Evolutionary conservation across 1,140 invertebrate species (phyloP), one percentile per base, ranked within the genome.

Genomic region (Notospermus geniculatus): DNA sequence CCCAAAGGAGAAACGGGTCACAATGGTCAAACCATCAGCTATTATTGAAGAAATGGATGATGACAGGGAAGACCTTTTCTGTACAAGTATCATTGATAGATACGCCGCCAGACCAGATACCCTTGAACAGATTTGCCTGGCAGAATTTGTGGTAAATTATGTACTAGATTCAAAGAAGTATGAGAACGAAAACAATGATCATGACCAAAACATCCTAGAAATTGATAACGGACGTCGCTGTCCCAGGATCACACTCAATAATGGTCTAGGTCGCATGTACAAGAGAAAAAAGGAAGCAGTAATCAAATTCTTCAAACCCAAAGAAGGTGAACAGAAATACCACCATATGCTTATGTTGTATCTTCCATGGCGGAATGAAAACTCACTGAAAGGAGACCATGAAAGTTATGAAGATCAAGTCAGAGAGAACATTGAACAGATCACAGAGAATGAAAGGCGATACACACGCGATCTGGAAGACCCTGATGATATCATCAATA

Each of bases 251-350:
- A 50, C 46, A 5, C 25, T 27, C 5, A 50, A 50, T 7, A 9
- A n/a, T n/a, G 25, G 46, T 5, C n/a, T 50, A 50, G n/a, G 46
- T 50, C 19, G 46, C n/a, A 50, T 50, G 46, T 23, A 50, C 19
- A 50, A 50, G n/a, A 50, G 46, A 27, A 50, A 50, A n/a, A 50
- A 27, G n/a, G 19, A 50, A 50, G 25, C 46, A 19, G 9, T 50
- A 7, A n/a, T 50, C 46, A 19, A n/a, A 23, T 50, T 23, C n/a
- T 27, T 23, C 25, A 50, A 50, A n/a, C 25, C 25, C 5, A 23
- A 19, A 19, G 46, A 23, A 27, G 46, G n/a, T 19, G 25, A 50
- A 50, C 5, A 50, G n/a, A 50, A n/a, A n/a, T 50, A 7, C 46
- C 4, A 9, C 4, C 46, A 23, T 50, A 19, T 50, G n/a, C 46